A percentile compares a stretch with the other conserved stretches of the same genome.
Evolutionary conservation across 2,113 vertebrate species (phyloP).

Genomic region (Serilophus lunatus): DNA sequence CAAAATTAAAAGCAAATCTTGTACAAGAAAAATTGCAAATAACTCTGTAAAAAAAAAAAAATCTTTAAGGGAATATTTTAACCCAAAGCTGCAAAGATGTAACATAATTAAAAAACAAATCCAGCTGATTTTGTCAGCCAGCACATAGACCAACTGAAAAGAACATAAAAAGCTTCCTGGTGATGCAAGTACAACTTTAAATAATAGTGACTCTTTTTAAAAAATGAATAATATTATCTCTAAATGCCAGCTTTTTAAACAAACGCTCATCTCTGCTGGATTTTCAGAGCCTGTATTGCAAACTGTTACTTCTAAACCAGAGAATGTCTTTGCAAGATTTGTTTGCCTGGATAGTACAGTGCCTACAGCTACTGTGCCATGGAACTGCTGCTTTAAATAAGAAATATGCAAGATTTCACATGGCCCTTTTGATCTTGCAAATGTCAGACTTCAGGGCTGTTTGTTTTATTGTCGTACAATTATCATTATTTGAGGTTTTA

Average conservation of each 20-base stretch:
- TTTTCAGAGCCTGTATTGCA: not conserved
- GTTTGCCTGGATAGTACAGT: not conserved
- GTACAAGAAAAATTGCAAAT: not conserved
- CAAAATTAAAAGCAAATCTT: not conserved
- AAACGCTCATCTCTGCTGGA: not conserved
- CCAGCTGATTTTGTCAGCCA: not conserved
- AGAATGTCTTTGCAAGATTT: not conserved
- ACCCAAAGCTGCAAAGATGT: not conserved
- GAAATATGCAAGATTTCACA: not conserved
- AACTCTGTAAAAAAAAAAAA: not conserved
- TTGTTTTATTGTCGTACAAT: not conserved
- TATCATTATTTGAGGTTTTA: constrained; percentile 18
- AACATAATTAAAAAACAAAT: not conserved
- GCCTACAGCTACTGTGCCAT: not conserved
- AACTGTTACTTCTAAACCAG: not conserved
- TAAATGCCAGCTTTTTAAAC: not conserved
- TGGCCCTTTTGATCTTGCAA: not conserved
- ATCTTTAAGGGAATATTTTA: not conserved
- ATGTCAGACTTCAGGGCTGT: not conserved
- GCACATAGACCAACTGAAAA: not conserved
- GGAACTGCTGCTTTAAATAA: not conserved
- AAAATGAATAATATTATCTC: not conserved
- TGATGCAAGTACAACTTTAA: not conserved
- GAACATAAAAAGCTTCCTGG: not conserved
- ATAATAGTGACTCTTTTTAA: not conserved